Evolutionary conservation across 2,113 vertebrate species (phyloP), one percentile per base, ranked within the genome.

Genomic region (Conger conger): DNA sequence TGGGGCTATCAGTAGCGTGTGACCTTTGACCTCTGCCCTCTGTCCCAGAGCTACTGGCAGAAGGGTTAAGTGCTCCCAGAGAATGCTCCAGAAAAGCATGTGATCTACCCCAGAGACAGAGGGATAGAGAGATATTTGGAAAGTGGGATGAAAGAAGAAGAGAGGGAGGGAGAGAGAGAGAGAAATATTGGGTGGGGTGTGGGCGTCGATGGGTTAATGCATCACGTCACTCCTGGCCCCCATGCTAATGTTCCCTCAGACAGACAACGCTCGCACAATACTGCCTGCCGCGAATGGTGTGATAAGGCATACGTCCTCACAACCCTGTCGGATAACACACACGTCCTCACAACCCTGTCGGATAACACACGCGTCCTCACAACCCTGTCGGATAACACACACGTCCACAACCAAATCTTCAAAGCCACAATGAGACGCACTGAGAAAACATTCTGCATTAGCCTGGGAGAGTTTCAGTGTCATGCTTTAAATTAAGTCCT

Each of bases 21-120:
- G 68, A 50, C 11, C 45, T 50, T 9, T 57, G 54, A 68, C 20
- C 60, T 68, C 6, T n/a, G n/a, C 68, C n/a, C n/a, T 73, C 68
- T 73, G 63, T 33, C n/a, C 68, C 27, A 73, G 27, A 15, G n/a
- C 68, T 33, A n/a, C 27, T 13, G 11, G 68, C 68, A 63, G n/a
- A 63, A 9, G 68, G 68, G 68, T 73, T 73, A 73, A 73, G 68
- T 73, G 68, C 68, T 73, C 9, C 68, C 68, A 33, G 68, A 73
- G 68, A 73, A 27, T 30, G 68, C 33, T 73, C 11, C 68, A 27
- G 68, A 73, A 73, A 33, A n/a, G 68, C 68, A 73, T 33, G 68
- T 73, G 68, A 73, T 73, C 68, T 73, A 13, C 57, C 13, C 20
- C 20, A 73, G n/a, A 33, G 9, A 33, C n/a, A 11, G n/a, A 11